phyloP scores from a whole-genome alignment of 2,113 vertebrate genomes.

The Catharus fuscescens region DNA sequence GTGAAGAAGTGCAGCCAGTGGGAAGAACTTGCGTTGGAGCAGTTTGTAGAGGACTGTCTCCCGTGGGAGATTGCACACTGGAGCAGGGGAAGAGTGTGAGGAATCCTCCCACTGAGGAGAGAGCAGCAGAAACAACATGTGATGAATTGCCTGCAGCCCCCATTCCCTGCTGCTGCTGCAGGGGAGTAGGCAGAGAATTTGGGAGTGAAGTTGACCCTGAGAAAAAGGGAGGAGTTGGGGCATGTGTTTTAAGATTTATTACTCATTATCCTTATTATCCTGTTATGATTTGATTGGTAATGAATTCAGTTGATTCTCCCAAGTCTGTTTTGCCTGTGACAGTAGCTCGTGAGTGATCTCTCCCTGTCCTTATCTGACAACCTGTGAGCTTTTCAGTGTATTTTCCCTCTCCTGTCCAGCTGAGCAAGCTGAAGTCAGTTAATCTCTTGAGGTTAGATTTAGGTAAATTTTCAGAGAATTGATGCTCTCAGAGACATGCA shows the following conservation, averaged over 20 bases:
- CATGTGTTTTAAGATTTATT: neutral
- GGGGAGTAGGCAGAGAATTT: neutral
- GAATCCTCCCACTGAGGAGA: neutral
- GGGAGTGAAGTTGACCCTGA: neutral
- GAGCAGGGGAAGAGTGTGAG: neutral
- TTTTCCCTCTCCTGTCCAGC: neutral
- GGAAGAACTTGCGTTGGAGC: neutral
- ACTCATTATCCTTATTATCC: neutral
- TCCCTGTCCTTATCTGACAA: neutral
- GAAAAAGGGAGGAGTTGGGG: neutral
- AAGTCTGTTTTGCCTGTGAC: neutral
- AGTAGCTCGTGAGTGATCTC: neutral
- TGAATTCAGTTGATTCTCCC: neutral
- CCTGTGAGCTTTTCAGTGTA: neutral
- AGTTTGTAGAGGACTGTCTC: neutral
- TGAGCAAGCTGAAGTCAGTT: neutral
- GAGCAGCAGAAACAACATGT: neutral
- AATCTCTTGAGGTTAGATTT: constrained; percentile 27
- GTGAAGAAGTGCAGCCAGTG: neutral
- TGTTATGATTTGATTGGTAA: neutral
- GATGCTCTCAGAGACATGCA: constrained; percentile 39
- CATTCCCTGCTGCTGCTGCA: neutral
- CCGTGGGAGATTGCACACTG: neutral
- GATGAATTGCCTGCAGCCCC: neutral
- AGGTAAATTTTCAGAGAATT: constrained; percentile 49